Conservation (phyloP, 1,140 invertebrate species). For the Ceratosolen solmsi region DNA sequence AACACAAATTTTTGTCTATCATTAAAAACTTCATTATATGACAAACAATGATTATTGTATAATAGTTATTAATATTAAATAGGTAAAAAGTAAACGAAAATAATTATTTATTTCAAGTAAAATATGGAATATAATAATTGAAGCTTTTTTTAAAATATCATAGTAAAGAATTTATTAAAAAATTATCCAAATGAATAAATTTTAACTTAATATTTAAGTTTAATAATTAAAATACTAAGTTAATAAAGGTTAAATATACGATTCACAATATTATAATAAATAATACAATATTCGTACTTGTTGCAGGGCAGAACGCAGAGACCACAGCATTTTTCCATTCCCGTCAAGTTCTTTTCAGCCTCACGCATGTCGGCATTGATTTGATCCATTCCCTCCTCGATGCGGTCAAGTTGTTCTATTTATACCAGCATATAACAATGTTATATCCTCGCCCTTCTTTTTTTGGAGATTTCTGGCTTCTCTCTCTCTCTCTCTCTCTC, state of each 20-base stretch:
- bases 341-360: slow-evolving; percentile 99
- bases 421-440: slow-evolving; percentile 53
- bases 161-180: no score
- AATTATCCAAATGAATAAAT: no score
- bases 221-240: no score
- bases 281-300: slow-evolving; percentile 79
- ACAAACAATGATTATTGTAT: no score
- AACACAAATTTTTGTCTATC: no score
- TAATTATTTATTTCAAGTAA: no score
- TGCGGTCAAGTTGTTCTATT: slow-evolving; percentile 98
- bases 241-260: not conserved
- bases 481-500: not conserved
- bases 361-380: slow-evolving; percentile 99
- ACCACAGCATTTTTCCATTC: slow-evolving; percentile 99
- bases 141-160: no score
- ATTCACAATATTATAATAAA: not conserved
- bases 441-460: slow-evolving; percentile 31
- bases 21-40: no score
- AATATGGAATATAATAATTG: no score
- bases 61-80: no score
- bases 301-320: slow-evolving; percentile 98
- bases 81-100: no score
- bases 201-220: no score
- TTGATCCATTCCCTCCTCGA: slow-evolving; percentile 99
- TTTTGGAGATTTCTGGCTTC: not conserved